Percentiles rank a stretch among this genome's conserved stretches.
Evolutionary conservation across 2,113 vertebrate genomes (phyloP).

Genomic region (Syngnathus typhle): DNA sequence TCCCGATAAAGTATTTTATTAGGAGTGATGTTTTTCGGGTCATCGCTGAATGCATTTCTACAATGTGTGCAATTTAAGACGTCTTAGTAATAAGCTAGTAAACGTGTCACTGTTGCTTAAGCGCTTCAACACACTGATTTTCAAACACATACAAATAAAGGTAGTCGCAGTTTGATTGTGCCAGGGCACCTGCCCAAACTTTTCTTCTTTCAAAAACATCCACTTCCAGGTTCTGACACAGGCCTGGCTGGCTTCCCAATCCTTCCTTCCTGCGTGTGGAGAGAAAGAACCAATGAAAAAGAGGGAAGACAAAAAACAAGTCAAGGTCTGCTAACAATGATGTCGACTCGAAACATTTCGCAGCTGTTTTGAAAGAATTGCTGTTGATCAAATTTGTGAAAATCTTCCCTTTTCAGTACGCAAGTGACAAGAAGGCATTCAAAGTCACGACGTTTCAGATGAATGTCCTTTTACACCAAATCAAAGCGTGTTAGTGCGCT

Average conservation of each 20-base stretch:
- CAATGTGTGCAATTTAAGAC: neutral
- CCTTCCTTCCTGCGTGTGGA: slow-evolving; percentile 15
- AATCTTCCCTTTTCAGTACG: neutral
- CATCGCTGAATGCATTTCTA: too few relatives aligned
- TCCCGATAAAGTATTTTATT: too few relatives aligned
- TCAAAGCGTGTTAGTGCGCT: slow-evolving; percentile 8
- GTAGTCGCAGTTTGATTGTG: slow-evolving; percentile 20
- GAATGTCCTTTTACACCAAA: slow-evolving; percentile 4
- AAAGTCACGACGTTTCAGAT: neutral
- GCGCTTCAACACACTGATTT: neutral
- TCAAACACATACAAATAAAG: slow-evolving; percentile 1
- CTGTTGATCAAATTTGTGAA: slow-evolving; percentile 12
- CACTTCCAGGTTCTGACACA: slow-evolving; percentile 62
- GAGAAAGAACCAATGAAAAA: slow-evolving; percentile 37
- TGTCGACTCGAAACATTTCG: slow-evolving; percentile 29
- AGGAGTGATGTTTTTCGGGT: too few relatives aligned
- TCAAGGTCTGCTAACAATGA: slow-evolving; percentile 42
- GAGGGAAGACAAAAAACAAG: slow-evolving; percentile 12
- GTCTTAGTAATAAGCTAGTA: neutral
- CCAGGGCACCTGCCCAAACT: slow-evolving; percentile 54
- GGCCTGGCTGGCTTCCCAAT: slow-evolving; percentile 48
- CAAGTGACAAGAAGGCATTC: slow-evolving; percentile 2
- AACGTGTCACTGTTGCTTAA: neutral
- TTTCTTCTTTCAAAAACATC: slow-evolving; percentile 51
- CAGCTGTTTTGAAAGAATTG: slow-evolving; percentile 32